Evolutionary conservation across 2,113 vertebrate species (phyloP).

Genomic region (Nycticebus coucang): DNA sequence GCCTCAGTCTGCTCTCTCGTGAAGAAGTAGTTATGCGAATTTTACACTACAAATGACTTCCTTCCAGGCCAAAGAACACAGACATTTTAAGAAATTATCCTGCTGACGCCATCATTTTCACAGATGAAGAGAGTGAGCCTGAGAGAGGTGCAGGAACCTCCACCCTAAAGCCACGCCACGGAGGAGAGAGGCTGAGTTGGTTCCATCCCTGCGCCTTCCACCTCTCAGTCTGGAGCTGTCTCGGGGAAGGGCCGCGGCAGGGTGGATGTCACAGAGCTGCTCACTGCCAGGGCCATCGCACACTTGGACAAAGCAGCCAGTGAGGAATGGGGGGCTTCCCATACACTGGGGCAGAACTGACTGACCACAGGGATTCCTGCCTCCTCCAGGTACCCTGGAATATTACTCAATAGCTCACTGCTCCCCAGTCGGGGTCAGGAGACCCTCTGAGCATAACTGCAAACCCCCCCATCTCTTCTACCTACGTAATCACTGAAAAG

Average conservation of each 20-base stretch:
- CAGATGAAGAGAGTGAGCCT: not conserved
- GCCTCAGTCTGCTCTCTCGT: not conserved
- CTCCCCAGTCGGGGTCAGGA: not conserved
- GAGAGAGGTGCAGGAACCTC: rapidly evolving
- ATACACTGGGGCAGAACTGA: not conserved
- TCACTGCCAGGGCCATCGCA: rapidly evolving
- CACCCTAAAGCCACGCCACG: not conserved
- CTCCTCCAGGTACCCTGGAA: not conserved
- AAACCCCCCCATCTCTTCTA: not conserved
- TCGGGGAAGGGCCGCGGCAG: rapidly evolving
- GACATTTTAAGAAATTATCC: not conserved
- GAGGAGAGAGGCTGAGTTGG: not conserved
- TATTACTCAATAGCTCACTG: not conserved
- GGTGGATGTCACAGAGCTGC: rapidly evolving
- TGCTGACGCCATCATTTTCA: not conserved
- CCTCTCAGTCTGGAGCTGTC: not conserved
- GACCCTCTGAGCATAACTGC: not conserved
- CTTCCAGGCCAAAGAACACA: not conserved
- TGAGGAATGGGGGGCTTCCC: rapidly evolving
- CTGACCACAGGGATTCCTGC: too few species aligned
- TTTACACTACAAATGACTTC: not conserved
- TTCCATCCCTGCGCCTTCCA: not conserved
- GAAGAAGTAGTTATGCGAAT: not conserved
- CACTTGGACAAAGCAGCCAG: not conserved
- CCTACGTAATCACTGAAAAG: not conserved